phyloP scores from a whole-genome alignment of 2,797 vertebrate genomes.

The Podarcis lilfordi region DNA sequence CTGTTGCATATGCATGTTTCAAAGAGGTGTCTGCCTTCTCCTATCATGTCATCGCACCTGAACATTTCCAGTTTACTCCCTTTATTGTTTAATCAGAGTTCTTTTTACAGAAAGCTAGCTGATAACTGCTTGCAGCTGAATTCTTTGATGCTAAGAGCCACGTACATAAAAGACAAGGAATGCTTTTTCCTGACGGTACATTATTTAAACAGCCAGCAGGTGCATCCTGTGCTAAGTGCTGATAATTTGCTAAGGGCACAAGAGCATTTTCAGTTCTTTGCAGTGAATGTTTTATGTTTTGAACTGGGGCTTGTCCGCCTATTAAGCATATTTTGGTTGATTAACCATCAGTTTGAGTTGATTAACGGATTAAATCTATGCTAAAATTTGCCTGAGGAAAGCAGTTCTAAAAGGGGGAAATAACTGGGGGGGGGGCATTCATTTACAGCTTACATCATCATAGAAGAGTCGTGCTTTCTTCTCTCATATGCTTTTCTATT shows the following conservation, averaged over 20 bases:
- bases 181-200: not conserved
- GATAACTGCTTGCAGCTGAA: not conserved
- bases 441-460: not conserved
- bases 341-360: not conserved
- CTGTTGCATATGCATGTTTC: slow-evolving; percentile 26
- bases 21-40: slow-evolving; percentile 42
- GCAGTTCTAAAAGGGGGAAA: not conserved
- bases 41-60: slow-evolving; percentile 9
- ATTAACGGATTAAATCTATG: not conserved
- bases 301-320: not conserved
- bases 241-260: not conserved
- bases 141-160: not conserved
- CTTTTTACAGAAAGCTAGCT: not conserved
- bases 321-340: not conserved
- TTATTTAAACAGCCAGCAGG: slow-evolving; percentile 9
- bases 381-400: not conserved
- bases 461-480: not conserved
- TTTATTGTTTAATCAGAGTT: not conserved
- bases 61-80: slow-evolving; percentile 13
- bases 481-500: not conserved
- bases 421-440: no score
- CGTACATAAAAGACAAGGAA: not conserved
- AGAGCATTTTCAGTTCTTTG: not conserved
- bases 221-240: not conserved
- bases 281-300: not conserved